phyloP scores from a whole-genome alignment of 1,140 invertebrate species.

The Pogonomyrmex barbatus region DNA sequence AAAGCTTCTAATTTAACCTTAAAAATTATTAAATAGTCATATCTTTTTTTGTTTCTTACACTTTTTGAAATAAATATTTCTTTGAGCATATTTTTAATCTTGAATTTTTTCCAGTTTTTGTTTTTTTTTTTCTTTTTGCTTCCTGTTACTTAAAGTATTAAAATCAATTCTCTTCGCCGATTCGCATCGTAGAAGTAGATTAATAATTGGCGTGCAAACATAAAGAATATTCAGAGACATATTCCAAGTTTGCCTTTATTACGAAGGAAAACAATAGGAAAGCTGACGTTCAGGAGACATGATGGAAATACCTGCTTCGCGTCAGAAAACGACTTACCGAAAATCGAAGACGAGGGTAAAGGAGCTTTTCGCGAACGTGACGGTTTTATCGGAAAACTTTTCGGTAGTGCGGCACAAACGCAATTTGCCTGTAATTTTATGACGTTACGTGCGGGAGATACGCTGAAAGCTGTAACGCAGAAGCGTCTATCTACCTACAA shows the following conservation, averaged over 20 bases:
- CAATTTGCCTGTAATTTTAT: conserved; percentile 55
- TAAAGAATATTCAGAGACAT: neutral
- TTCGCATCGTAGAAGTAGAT: neutral
- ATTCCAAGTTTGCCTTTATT: conserved; percentile 1
- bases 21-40: neutral
- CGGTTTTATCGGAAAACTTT: conserved; percentile 45
- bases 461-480: neutral
- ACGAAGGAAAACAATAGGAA: neutral
- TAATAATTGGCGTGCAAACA: neutral
- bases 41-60: neutral
- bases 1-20: neutral
- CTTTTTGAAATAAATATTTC: neutral
- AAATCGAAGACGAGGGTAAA: neutral
- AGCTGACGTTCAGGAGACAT: neutral
- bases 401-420: conserved; percentile 20
- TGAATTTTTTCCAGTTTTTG: neutral
- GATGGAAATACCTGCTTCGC: neutral
- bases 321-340: conserved; percentile 19
- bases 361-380: conserved; percentile 29
- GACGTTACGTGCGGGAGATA: conserved; percentile 26
- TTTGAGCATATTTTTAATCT: neutral
- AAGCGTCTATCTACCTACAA: neutral
- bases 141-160: neutral
- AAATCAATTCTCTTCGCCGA: neutral
- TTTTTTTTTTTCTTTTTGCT: neutral